Base-by-base conservation (phyloP, 2,797 vertebrate species). In the Loriculus beryllinus region DNA sequence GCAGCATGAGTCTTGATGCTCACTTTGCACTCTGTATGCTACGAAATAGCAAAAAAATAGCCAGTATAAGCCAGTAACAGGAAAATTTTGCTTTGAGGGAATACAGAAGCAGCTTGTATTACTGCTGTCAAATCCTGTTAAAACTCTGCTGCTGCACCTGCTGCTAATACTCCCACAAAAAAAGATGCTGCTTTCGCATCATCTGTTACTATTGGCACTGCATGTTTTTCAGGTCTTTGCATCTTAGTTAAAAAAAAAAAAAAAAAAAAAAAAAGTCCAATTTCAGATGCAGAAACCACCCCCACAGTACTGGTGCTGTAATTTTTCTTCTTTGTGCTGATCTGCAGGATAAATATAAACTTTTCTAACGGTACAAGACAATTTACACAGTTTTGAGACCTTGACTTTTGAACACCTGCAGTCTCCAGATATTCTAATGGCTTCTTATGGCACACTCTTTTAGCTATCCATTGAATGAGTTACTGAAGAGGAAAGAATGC, bases 41-140 rank as follows among this genome's bases (percentile, higher is more conserved):
- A 48, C 8, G 39, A 74, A 88, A 60, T 20, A 71, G 52, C n/a
- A 85, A 71, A 79, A 57, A 76, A 79, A 65, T 59, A 76, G 54
- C 62, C 49, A 67, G 15, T 42, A 62, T 49, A 81, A 87, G 42
- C n/a, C 45, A 68, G 76, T 29, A 93, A 92, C 22, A 84, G 82
- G 31, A 90, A 87, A 87, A 54, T 40, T 70, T 75, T 83, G 42
- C 62, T 65, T 22, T 88, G 74, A 72, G 47, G 54, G 47, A 90
- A 83, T 26, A 86, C 21, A 1, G 3, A 85, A 92, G 65, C 62
- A 91, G 65, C 42, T 60, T 70, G 29, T 70, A 63, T 75, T 65
- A 78, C 8, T 68, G 77, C 64, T 82, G 56, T 88, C 62, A 70
- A 95, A 82, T 57, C 75, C 67, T 84, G 79, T 72, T 93, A 95